Evolutionary conservation across 2,113 vertebrate genomes (phyloP).

Genomic region (Chitala chitala): DNA sequence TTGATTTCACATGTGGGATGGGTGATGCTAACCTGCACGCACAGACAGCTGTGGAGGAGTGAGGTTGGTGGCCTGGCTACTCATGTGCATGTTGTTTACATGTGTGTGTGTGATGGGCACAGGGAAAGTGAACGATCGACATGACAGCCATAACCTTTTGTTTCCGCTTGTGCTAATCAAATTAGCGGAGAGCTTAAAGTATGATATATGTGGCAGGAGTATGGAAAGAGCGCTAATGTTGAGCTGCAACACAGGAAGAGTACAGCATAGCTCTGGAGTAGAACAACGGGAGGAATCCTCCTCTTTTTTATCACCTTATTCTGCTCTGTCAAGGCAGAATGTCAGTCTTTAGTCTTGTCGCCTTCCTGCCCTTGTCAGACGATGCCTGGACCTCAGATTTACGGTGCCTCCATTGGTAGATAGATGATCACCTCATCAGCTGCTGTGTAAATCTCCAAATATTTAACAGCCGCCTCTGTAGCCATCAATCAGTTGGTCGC

Average conservation of each 20-base stretch:
- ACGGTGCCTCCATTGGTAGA: slow-evolving; percentile 42
- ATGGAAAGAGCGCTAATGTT: background rate
- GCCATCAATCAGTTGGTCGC: slow-evolving; percentile 56
- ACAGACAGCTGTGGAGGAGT: background rate
- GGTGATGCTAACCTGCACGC: background rate
- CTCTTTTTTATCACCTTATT: too few relatives aligned
- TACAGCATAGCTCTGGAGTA: background rate
- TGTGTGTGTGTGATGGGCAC: background rate
- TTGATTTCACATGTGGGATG: background rate
- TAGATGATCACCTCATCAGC: slow-evolving; percentile 47
- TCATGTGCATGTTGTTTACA: background rate
- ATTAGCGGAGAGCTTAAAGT: background rate
- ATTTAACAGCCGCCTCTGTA: slow-evolving; percentile 57
- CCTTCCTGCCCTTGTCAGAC: background rate
- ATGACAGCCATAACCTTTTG: background rate
- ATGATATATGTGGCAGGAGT: background rate
- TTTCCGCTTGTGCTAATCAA: background rate
- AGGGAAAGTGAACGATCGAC: background rate
- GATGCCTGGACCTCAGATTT: slow-evolving; percentile 28
- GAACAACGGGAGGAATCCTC: too few relatives aligned
- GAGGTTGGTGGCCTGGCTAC: background rate
- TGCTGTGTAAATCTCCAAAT: slow-evolving; percentile 48
- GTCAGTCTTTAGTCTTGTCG: background rate
- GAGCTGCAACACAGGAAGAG: background rate
- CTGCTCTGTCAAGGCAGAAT: slow-evolving; percentile 23